Evolutionary conservation across 2,113 vertebrate species (phyloP), one percentile per base, ranked within the genome.

Genomic region (Larimichthys polyactis): DNA sequence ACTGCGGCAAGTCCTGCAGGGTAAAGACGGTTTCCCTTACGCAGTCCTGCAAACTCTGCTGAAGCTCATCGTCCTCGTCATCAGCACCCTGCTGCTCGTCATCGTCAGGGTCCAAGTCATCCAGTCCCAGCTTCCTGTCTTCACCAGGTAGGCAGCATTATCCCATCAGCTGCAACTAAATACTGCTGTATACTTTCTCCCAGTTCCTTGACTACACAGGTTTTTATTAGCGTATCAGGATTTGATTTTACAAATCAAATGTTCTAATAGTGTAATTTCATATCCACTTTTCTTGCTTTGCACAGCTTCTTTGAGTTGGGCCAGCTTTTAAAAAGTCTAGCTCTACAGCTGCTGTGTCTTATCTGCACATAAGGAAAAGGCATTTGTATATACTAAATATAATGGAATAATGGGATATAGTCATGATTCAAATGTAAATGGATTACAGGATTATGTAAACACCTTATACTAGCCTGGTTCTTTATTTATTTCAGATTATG

Each of bases 61-160:
- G 79, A 99, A 99, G 81, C 96, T 99, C 69, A 97, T 99, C 55
- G 97, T 99, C 72, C 94, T 99, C 9, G 95, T 98, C 93, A 98
- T 99, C 89, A 99, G 97, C 92, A 99, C 98, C 0, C 92, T 99
- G 55, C 93, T 99, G 32, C 96, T 99, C 71, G 97, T 99, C 81
- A 97, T 99, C 82, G 66, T 99, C 84, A 95, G 98, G 88, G 98
- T 99, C 68, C 98, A 99, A 51, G 95, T 99, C 89, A 99, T 99
- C 89, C 98, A 99, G 77, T 99, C 98, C 3, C 98, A 99, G 82
- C 95, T 99, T 57, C 98, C 98, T 8, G 97, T 99, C 43, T 99
- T 99, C 89, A 99, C 98, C 90, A 98, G 98, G 97, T 99, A 81
- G 15, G 78, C 6, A 11, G 4, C 4, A 2, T 63, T n/a, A 15